phyloP scores from a whole-genome alignment of 53 echinoderm and acorn worm genomes.

The Glandiceps talaboti region DNA sequence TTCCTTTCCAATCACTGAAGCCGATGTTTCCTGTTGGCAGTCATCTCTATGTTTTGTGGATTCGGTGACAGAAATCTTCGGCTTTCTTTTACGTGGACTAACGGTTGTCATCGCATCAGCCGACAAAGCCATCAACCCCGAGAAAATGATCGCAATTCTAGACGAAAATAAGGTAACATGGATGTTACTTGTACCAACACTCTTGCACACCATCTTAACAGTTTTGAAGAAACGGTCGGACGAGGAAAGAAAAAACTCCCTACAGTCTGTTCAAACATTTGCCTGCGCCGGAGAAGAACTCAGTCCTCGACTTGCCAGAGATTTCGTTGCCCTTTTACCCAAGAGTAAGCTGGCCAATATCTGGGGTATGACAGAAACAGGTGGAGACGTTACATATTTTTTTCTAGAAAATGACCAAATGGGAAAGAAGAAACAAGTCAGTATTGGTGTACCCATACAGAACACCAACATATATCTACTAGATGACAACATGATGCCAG shows the following conservation, averaged over 20 bases:
- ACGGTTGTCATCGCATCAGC: background rate
- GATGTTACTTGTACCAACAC: background rate
- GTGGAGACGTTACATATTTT: background rate
- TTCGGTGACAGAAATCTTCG: background rate
- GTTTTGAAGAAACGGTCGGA: background rate
- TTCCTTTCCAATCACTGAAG: background rate
- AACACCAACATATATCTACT: background rate
- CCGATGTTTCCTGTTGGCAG: background rate
- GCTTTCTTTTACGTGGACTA: background rate
- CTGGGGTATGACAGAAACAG: background rate
- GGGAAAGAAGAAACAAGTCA: background rate
- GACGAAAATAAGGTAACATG: background rate
- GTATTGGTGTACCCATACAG: background rate
- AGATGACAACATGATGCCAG: background rate
- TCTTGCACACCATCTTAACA: background rate
- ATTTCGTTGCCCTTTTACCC: background rate
- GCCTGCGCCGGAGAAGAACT: background rate
- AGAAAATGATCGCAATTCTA: background rate
- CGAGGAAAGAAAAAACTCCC: background rate
- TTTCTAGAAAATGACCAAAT: too few species aligned
- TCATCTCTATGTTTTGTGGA: background rate
- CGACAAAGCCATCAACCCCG: background rate
- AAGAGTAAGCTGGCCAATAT: background rate
- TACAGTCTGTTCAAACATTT: background rate
- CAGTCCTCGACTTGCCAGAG: background rate